These are phyloP conservation scores for Sinocyclocheilus anophthalmus DNA, from an alignment of 2,113 vertebrate genomes.

Conservation along the genomic window DNA sequence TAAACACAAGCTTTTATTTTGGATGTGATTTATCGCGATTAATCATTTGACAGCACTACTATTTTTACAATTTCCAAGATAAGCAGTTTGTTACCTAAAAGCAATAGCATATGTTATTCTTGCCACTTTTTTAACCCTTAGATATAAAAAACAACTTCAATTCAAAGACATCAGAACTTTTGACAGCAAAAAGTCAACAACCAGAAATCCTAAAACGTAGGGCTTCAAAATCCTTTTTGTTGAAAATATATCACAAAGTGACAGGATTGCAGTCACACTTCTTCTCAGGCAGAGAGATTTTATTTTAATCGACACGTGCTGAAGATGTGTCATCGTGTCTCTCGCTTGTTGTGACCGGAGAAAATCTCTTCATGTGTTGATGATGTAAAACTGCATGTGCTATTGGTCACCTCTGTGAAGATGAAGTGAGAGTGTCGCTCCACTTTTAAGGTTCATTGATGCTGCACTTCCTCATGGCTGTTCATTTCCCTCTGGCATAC, in stretches of 20 bases:
- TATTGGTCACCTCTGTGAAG: background rate
- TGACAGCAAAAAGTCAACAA: no score
- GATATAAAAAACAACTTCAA: background rate
- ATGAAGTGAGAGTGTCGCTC: background rate
- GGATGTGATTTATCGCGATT: no score
- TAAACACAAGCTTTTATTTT: no score
- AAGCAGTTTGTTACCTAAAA: no score
- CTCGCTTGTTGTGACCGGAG: background rate
- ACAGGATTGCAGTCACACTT: background rate
- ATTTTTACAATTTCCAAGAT: no score
- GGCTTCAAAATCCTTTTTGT: background rate
- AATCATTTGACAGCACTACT: no score
- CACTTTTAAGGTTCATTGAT: constrained; percentile 16
- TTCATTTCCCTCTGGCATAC: constrained; percentile 1
- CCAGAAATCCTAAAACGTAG: background rate
- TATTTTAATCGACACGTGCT: background rate
- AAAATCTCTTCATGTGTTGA: background rate
- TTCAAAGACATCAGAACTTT: no score
- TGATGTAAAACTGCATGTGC: background rate
- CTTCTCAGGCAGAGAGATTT: background rate
- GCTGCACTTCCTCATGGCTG: constrained; percentile 15
- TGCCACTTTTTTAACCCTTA: background rate
- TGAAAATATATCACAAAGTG: no score
- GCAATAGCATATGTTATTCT: no score
- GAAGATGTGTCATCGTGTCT: background rate